Conservation (phyloP, 2,113 vertebrate genomes). For the Serilophus lunatus region DNA sequence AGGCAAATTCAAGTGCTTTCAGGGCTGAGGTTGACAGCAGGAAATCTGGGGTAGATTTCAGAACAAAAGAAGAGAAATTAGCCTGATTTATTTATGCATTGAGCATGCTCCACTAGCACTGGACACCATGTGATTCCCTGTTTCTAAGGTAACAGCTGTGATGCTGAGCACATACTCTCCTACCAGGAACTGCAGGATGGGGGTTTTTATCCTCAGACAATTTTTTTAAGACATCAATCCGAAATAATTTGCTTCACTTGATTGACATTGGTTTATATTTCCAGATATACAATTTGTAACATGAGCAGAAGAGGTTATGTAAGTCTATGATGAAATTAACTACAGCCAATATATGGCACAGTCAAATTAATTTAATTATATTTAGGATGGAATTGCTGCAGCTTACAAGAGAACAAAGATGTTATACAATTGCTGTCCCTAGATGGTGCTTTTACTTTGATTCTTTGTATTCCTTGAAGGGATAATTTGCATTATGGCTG, state of each 20-base stretch:
- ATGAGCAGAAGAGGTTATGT: not conserved
- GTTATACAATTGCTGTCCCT: not conserved
- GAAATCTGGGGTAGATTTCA: conserved; percentile 60
- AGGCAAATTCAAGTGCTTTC: conserved; percentile 64
- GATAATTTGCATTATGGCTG: not conserved
- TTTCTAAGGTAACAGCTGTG: conserved; percentile 68
- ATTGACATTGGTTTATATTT: not conserved
- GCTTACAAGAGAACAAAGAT: not conserved
- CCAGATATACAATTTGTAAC: not conserved
- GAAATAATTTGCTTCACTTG: not conserved
- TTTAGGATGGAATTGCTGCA: not conserved
- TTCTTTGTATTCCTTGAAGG: not conserved
- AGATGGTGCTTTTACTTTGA: not conserved
- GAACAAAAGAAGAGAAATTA: conserved; percentile 72
- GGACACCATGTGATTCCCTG: conserved; percentile 46
- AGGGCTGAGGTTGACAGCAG: conserved; percentile 72
- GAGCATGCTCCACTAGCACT: conserved; percentile 67
- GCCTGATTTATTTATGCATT: conserved; percentile 71
- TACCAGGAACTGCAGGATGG: not conserved
- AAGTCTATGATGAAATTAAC: not conserved
- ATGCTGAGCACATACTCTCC: conserved; percentile 38
- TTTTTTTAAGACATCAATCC: not conserved
- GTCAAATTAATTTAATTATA: not conserved
- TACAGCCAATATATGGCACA: not conserved
- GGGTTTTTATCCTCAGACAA: not conserved